A percentile compares a stretch with the other conserved stretches of the same genome.
These are phyloP conservation scores for Anguilla japonica DNA, from an alignment of 2,113 vertebrate genomes.

Conservation along the genomic window DNA sequence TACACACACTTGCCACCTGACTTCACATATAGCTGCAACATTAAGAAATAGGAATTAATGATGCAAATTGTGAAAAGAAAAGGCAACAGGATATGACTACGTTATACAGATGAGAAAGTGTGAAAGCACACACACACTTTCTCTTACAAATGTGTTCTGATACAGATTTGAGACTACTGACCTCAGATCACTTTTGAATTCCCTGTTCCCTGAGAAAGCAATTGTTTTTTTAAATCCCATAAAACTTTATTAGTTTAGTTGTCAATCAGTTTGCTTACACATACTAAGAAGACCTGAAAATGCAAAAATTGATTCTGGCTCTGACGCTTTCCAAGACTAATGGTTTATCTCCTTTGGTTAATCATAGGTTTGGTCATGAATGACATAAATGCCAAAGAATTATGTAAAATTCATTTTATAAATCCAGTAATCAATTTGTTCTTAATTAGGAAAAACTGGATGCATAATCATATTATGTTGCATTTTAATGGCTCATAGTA, in stretches of 20 bases:
- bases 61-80: constrained; percentile 7
- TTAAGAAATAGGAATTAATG: neutral
- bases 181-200: no score
- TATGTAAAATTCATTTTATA: neutral
- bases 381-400: neutral
- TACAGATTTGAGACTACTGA: no score
- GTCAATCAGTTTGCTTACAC: no score
- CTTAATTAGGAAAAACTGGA: neutral
- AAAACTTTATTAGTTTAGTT: no score
- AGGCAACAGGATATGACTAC: neutral
- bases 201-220: no score
- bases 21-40: neutral
- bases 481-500: neutral
- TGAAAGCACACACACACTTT: neutral
- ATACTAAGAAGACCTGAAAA: no score
- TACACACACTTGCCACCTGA: neutral
- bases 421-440: neutral
- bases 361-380: neutral
- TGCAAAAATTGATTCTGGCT: neutral
- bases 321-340: neutral
- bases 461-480: neutral
- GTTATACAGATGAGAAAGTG: neutral
- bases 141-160: no score
- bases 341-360: neutral
- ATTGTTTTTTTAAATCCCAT: no score